Percentiles rank a stretch among this genome's conserved stretches.
Evolutionary conservation across 2,797 vertebrate species (phyloP).

Genomic region (Acridotheres tristis): DNA sequence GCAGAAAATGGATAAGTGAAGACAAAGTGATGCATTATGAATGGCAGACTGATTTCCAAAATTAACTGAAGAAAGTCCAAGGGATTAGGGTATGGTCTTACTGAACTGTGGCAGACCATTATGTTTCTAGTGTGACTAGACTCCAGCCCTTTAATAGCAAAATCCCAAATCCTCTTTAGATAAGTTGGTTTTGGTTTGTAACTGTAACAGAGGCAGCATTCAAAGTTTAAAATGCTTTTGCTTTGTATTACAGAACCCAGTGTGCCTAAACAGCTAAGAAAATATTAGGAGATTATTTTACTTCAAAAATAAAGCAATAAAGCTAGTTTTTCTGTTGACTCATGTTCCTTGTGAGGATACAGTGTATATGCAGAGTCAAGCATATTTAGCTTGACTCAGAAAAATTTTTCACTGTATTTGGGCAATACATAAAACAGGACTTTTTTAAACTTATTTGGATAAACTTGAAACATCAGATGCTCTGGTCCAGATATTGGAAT

Average conservation of each 20-base stretch:
- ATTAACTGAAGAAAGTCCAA: conserved; percentile 49
- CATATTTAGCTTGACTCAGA: background rate
- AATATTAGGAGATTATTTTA: background rate
- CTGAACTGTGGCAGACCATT: background rate
- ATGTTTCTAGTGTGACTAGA: background rate
- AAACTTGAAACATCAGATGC: background rate
- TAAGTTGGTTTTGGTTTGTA: background rate
- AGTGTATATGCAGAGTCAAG: background rate
- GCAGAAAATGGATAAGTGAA: background rate
- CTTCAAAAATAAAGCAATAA: background rate
- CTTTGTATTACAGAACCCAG: background rate
- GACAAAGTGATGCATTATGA: conserved; percentile 13
- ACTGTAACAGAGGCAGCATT: background rate
- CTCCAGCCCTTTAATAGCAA: background rate
- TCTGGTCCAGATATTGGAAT: background rate
- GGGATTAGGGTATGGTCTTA: conserved; percentile 31
- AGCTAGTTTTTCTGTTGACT: background rate
- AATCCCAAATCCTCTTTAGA: conserved; percentile 21
- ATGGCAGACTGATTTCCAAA: conserved; percentile 26
- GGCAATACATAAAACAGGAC: background rate
- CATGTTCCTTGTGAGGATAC: background rate
- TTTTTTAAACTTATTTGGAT: background rate
- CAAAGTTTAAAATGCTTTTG: background rate
- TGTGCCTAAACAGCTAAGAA: background rate
- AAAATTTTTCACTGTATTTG: conserved; percentile 32